Evolutionary conservation across 2,797 vertebrate species (phyloP), one percentile per base, ranked within the genome.

Genomic region (Ctenosaura bakeri): DNA sequence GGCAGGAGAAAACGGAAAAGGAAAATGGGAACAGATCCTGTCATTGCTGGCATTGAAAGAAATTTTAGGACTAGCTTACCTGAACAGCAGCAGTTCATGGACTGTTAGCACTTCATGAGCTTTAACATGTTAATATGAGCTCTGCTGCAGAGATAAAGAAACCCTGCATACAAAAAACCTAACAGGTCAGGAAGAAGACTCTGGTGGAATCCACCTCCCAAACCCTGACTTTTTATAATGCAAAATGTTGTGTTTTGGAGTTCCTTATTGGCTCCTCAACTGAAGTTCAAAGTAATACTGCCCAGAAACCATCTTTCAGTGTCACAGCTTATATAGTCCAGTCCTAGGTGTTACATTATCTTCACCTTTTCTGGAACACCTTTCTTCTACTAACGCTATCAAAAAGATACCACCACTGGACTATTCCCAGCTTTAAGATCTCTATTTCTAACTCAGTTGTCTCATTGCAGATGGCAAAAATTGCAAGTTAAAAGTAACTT

Each of bases 261-360:
- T 62, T n/a, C 1, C 32, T 69, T 50, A 50, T 22, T 79, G 32
- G 35, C 50, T 76, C 50, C 29, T 59, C 24, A 89, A 12, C 32
- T 50, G 29, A 74, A 66, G 32, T 54, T 26, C 35, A 16, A 81
- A 88, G 78, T 64, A 77, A 6, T 46, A 64, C 74, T 64, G 59
- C 1, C 56, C 74, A 12, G 20, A 64, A n/a, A 35, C 54, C 71
- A n/a, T 66, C 77, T 66, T 78, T 3, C 38, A 74, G 32, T 38
- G 14, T 24, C 32, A 69, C 10, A 26, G 16, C 46, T 77, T 89
- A 24, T 83, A n/a, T 56, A 88, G 24, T 73, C 79, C 9, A 81
- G 54, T 6, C 22, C 24, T 64, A 80, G 18, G 9, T 10, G 16
- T 0, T 0, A 79, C 35, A 20, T 16, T 83, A 14, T 69, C 38